phyloP scores from a whole-genome alignment of 2,113 vertebrate genomes.

The Semnornis frantzii region DNA sequence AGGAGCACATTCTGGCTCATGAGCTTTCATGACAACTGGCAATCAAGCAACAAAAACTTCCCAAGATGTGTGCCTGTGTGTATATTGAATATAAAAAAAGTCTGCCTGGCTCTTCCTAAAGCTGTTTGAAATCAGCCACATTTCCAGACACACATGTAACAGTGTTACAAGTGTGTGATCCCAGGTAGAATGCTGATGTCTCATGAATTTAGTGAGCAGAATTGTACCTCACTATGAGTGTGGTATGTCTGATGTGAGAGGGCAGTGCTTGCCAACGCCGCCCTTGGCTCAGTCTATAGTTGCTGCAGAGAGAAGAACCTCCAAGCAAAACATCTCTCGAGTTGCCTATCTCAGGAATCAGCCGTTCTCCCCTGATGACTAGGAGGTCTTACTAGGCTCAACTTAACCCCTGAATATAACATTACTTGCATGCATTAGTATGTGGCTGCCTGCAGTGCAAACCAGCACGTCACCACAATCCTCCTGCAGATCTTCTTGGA shows the following conservation, averaged over 20 bases:
- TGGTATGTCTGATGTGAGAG: not conserved
- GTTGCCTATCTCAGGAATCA: fast-evolving
- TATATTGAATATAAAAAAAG: not conserved
- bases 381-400: not conserved
- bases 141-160: not conserved
- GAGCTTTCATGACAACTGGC: not conserved
- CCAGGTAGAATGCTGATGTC: not conserved
- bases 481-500: not conserved
- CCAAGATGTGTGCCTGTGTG: not conserved
- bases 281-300: not conserved
- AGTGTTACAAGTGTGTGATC: too few species aligned
- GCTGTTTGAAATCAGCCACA: not conserved
- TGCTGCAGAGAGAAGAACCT: not conserved
- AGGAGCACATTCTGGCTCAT: not conserved
- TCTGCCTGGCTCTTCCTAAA: not conserved
- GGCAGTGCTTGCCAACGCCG: not conserved
- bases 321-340: not conserved
- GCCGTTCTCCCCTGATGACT: not conserved
- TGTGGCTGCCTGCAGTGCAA: not conserved
- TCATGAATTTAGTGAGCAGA: not conserved
- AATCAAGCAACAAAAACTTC: not conserved
- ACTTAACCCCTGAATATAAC: not conserved
- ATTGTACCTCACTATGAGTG: not conserved
- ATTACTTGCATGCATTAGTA: not conserved
- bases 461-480: not conserved